phyloP scores from a whole-genome alignment of 2,113 vertebrate species.

The Rutilus rutilus region DNA sequence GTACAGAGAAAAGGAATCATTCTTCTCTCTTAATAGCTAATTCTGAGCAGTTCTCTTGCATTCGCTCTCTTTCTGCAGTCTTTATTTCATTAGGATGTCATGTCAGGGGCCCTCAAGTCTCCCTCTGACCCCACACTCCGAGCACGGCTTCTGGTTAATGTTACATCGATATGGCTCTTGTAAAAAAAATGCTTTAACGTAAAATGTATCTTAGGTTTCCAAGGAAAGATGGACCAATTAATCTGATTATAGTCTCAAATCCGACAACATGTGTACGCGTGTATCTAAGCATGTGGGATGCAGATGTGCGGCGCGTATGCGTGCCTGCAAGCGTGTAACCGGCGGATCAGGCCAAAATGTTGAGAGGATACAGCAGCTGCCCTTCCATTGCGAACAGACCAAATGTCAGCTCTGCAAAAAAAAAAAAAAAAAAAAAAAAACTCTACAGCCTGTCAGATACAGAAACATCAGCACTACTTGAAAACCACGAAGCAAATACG shows the following conservation, averaged over 20 bases:
- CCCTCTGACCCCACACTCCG: constrained; percentile 65
- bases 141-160: constrained; percentile 74
- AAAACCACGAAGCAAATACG: constrained; percentile 5
- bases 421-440: background rate
- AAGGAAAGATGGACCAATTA: constrained; percentile 85
- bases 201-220: constrained; percentile 69
- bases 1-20: constrained; percentile 57
- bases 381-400: constrained; percentile 31
- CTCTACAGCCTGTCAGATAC: constrained; percentile 32
- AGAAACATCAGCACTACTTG: constrained; percentile 21
- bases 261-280: constrained; percentile 84
- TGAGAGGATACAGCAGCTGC: constrained; percentile 45
- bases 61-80: constrained; percentile 56
- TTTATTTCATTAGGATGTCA: constrained; percentile 66
- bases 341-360: constrained; percentile 41
- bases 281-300: constrained; percentile 84
- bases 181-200: constrained; percentile 67
- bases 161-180: constrained; percentile 66
- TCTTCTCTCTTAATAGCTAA: constrained; percentile 62
- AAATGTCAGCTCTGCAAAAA: constrained; percentile 42
- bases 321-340: constrained; percentile 61
- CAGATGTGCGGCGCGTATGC: constrained; percentile 83
- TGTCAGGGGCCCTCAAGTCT: constrained; percentile 50
- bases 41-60: constrained; percentile 42
- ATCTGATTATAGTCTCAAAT: constrained; percentile 91